Conservation (phyloP, 2,113 vertebrate genomes). For the Oxyruncus cristatus region DNA sequence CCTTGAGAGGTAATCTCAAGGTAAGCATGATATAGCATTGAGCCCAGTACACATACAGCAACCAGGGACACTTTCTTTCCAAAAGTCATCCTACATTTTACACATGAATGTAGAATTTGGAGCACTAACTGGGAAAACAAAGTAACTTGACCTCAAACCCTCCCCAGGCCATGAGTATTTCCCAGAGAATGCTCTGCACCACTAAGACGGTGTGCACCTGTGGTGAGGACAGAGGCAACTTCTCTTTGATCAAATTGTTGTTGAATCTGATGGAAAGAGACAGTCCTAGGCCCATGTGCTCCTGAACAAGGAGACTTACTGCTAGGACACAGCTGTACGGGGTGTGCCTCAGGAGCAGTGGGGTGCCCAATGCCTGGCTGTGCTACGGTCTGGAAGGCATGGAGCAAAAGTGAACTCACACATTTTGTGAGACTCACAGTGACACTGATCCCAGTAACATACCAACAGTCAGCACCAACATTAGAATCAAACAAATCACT, state of each 20-base stretch:
- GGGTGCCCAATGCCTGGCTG: not conserved
- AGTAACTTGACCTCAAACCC: not conserved
- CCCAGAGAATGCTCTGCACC: not conserved
- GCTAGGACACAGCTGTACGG: not conserved
- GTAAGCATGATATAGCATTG: not conserved
- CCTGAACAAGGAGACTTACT: not conserved
- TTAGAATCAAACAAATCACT: not conserved
- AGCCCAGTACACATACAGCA: not conserved
- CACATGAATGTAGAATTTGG: not conserved
- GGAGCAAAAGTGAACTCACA: not conserved
- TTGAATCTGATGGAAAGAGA: not conserved
- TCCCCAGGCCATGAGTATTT: not conserved
- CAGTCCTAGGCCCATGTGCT: not conserved
- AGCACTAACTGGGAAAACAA: not conserved
- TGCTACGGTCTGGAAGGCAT: not conserved
- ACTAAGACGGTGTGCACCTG: not conserved
- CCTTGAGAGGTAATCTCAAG: not conserved
- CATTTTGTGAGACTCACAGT: not conserved
- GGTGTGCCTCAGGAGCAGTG: not conserved
- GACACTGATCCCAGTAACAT: not conserved
- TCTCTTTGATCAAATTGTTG: not conserved
- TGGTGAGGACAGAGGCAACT: rapidly evolving
- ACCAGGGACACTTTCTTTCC: not conserved
- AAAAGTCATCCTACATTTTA: not conserved
- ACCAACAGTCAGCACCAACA: rapidly evolving